A percentile compares a stretch with the other conserved stretches of the same genome.
These are phyloP conservation scores for Chelon auratus DNA, from an alignment of 2,797 vertebrate species.

Conservation along the genomic window DNA sequence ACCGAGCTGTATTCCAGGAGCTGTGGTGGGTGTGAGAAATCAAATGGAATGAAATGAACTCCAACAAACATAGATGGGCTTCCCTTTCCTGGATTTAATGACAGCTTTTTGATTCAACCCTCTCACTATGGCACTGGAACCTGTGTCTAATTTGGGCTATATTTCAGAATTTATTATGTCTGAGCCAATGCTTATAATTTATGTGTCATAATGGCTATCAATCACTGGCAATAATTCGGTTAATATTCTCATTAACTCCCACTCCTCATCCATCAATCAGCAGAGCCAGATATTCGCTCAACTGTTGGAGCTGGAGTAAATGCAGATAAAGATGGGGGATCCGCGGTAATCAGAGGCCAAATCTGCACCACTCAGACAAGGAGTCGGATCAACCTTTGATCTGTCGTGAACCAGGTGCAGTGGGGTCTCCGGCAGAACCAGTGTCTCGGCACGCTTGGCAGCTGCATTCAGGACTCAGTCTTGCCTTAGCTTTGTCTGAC, in stretches of 20 bases:
- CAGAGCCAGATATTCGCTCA: conserved; percentile 62
- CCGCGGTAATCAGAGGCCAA: conserved; percentile 49
- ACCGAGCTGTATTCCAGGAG: conserved; percentile 69
- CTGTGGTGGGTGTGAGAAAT: conserved; percentile 77
- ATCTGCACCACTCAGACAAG: conserved; percentile 37
- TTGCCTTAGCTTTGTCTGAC: conserved; percentile 42
- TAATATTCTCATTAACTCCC: conserved; percentile 80
- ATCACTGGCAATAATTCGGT: conserved; percentile 74
- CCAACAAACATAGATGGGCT: conserved; percentile 67
- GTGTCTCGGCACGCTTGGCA: conserved; percentile 34
- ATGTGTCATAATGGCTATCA: conserved; percentile 75
- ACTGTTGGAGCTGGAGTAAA: conserved; percentile 51
- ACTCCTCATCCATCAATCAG: conserved; percentile 75
- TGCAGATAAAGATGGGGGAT: conserved; percentile 68
- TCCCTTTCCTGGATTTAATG: conserved; percentile 53
- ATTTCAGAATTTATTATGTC: conserved; percentile 66
- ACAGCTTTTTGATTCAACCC: conserved; percentile 55
- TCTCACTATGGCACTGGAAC: conserved; percentile 51
- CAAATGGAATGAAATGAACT: conserved; percentile 64
- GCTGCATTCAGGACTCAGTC: conserved; percentile 47
- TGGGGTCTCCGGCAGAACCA: conserved; percentile 22
- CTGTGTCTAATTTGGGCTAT: conserved; percentile 64
- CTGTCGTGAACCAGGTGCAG: conserved; percentile 37
- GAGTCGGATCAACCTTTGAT: conserved; percentile 66
- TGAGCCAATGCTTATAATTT: conserved; percentile 73